Conservation (phyloP, 2,113 vertebrate genomes). For the Macrotus californicus region DNA sequence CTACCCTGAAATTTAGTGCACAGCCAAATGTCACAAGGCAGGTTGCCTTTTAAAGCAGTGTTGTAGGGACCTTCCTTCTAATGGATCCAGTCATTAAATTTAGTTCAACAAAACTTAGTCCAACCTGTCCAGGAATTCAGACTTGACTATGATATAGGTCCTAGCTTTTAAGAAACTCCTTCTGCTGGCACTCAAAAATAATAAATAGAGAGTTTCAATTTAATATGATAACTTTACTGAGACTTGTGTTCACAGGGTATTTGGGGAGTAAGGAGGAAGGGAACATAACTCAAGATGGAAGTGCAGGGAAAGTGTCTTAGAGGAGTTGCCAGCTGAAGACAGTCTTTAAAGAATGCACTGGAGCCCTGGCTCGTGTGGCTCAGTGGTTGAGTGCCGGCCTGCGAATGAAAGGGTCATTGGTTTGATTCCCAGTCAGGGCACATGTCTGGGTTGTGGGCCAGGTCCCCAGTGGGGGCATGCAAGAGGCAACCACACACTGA, state of each 20-base stretch:
- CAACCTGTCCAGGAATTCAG: background rate
- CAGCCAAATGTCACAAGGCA: background rate
- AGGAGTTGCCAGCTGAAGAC: background rate
- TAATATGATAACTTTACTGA: background rate
- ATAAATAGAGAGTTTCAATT: background rate
- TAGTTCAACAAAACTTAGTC: background rate
- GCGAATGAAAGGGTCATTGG: no score
- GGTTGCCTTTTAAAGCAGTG: background rate
- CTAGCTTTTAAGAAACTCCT: constrained; percentile 2
- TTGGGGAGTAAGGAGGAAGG: background rate
- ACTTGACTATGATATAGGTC: background rate
- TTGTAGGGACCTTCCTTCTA: background rate
- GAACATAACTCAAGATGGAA: background rate
- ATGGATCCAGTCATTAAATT: constrained; percentile 7
- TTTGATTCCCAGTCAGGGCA: no score
- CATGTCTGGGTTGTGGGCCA: no score
- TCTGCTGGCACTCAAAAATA: background rate
- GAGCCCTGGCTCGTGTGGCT: background rate
- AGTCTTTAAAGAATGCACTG: background rate
- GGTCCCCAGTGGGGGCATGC: no score
- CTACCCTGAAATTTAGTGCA: background rate
- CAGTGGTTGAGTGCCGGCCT: no score
- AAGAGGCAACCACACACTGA: no score
- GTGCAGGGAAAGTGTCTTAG: background rate
- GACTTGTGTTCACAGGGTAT: background rate